Percentiles rank a stretch among this genome's conserved stretches.
These are phyloP conservation scores for Rhyzopertha dominica DNA, from an alignment of 1,140 invertebrate genomes.

Conservation along the genomic window DNA sequence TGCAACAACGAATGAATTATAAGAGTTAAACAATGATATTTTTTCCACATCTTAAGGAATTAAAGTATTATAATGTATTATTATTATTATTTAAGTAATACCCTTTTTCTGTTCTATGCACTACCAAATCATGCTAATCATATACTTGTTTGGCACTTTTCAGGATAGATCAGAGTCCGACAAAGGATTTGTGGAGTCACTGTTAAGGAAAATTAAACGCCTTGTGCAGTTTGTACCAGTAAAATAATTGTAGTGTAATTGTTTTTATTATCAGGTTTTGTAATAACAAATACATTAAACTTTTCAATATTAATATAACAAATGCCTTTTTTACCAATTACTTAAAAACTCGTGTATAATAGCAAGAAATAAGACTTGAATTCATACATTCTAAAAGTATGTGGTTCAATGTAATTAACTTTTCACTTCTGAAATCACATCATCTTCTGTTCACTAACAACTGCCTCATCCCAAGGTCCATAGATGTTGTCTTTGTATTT, in stretches of 20 bases:
- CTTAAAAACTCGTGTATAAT: too few relatives aligned
- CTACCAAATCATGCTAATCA: not conserved
- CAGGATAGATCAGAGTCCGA: slow-evolving; percentile 55
- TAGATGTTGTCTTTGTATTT: slow-evolving; percentile 89
- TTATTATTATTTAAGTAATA: slow-evolving; percentile 10
- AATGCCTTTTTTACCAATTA: too few relatives aligned
- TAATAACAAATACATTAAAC: too few relatives aligned
- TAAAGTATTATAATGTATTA: not conserved
- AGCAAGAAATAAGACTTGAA: too few relatives aligned
- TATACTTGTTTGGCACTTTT: slow-evolving; percentile 34
- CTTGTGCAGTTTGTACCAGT: slow-evolving; percentile 71
- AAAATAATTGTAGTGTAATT: too few relatives aligned
- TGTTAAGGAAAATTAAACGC: slow-evolving; percentile 72
- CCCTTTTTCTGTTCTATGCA: not conserved
- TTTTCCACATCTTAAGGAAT: not conserved
- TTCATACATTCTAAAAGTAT: too few relatives aligned
- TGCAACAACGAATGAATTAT: not conserved
- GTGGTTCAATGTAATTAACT: too few relatives aligned
- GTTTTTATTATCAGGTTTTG: too few relatives aligned
- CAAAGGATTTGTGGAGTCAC: slow-evolving; percentile 65
- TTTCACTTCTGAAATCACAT: too few relatives aligned
- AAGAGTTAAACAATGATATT: slow-evolving; percentile 1
- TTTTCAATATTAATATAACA: too few relatives aligned
- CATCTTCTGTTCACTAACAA: slow-evolving; percentile 63
- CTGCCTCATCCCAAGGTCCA: slow-evolving; percentile 93